Conservation (phyloP, 2,113 vertebrate species). For the Irena cyanogastra region DNA sequence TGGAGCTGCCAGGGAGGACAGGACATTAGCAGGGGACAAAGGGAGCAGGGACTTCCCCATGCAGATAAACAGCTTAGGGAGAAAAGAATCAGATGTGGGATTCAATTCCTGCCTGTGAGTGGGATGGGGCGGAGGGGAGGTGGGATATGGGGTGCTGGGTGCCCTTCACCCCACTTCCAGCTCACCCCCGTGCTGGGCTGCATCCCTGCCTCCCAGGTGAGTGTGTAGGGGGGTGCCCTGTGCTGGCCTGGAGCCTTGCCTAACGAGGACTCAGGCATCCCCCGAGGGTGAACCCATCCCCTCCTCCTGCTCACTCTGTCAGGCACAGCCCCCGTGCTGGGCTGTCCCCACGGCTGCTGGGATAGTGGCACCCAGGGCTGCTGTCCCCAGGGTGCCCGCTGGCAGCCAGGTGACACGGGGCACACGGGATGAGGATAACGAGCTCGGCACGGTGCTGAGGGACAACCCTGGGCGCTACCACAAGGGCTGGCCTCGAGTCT, state of each 20-base stretch:
- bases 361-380: neutral
- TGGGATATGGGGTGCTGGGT: neutral
- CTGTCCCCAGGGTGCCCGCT: neutral
- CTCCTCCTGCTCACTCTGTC: neutral
- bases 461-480: neutral
- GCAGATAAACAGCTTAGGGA: neutral
- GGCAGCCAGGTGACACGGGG: neutral
- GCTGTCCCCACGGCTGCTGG: neutral
- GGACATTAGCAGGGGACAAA: neutral
- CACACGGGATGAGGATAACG: neutral
- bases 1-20: neutral
- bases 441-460: neutral
- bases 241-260: neutral
- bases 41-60: neutral
- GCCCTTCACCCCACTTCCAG: neutral
- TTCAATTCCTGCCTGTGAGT: neutral
- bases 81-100: neutral
- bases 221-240: neutral
- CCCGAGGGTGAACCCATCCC: neutral
- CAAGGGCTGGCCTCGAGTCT: neutral
- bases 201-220: fast-evolving
- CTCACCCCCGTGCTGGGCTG: neutral
- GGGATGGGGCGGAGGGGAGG: neutral
- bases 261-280: neutral
- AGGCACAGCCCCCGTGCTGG: neutral